A percentile compares a stretch with the other conserved stretches of the same genome.
These are phyloP conservation scores for Eueremaeus valkanovi DNA, from an alignment of 2,888 invertebrate species.

Conservation along the genomic window DNA sequence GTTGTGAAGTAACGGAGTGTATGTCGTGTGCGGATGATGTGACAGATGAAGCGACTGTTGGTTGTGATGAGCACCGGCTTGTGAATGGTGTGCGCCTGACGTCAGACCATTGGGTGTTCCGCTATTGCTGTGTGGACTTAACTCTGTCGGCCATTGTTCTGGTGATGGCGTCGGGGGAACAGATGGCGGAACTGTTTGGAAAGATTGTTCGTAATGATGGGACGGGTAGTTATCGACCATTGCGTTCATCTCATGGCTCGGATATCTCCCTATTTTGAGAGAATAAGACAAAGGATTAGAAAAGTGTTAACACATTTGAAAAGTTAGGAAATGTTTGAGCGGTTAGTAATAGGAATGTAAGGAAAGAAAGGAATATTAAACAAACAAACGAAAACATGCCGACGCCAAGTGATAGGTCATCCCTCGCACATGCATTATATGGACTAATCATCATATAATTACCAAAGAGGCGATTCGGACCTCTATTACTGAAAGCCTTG, in stretches of 20 bases:
- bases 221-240: constrained; percentile 45
- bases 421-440: constrained; percentile 33
- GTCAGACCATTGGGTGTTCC: constrained; percentile 38
- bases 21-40: constrained; percentile 39
- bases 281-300: not conserved
- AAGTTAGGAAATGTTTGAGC: not conserved
- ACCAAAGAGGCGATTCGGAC: constrained; percentile 36
- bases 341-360: not conserved
- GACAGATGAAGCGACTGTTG: constrained; percentile 48
- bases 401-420: constrained; percentile 27
- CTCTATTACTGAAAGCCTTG: constrained; percentile 39
- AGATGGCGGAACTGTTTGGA: constrained; percentile 69
- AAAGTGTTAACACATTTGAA: not conserved
- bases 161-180: constrained; percentile 51
- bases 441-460: constrained; percentile 38
- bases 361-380: not conserved
- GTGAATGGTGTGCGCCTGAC: constrained; percentile 8
- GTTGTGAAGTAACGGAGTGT: constrained; percentile 41
- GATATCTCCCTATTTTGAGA: constrained; percentile 45
- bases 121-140: constrained; percentile 44
- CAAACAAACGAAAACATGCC: not conserved
- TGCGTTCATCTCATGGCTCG: constrained; percentile 49
- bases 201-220: constrained; percentile 54
- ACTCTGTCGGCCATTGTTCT: constrained; percentile 46
- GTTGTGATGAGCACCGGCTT: constrained; percentile 22